phyloP scores from a whole-genome alignment of 2,113 vertebrate species.

The Tupaia chinensis region DNA sequence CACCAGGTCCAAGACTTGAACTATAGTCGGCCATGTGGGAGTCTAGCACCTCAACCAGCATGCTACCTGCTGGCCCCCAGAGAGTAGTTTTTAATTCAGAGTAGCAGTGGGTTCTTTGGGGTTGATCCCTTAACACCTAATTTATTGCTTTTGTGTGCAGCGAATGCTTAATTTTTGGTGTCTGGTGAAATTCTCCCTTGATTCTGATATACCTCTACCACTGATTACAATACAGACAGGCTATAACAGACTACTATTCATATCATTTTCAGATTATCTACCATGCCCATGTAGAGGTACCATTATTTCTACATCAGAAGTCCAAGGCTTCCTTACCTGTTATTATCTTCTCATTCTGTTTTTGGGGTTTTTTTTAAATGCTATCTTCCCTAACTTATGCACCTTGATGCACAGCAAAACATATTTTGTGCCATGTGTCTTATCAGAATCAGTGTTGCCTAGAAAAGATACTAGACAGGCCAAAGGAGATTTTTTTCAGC shows the following conservation, averaged over 20 bases:
- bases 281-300: not conserved
- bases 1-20: too few relatives aligned
- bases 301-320: not conserved
- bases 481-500: constrained; percentile 16
- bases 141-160: not conserved
- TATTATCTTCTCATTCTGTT: not conserved
- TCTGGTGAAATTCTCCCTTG: not conserved
- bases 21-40: too few relatives aligned
- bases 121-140: not conserved
- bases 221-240: not conserved
- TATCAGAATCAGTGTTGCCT: constrained; percentile 18
- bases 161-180: not conserved
- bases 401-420: constrained; percentile 2
- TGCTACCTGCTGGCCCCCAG: too few relatives aligned
- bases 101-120: not conserved
- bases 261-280: not conserved
- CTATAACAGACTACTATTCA: not conserved
- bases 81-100: not conserved
- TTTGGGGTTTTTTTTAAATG: too few relatives aligned
- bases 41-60: too few relatives aligned
- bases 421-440: constrained; percentile 1
- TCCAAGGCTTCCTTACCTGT: not conserved
- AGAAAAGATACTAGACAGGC: constrained; percentile 7
- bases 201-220: not conserved
- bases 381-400: not conserved